Percentiles rank a stretch among this genome's conserved stretches.
phyloP scores from a whole-genome alignment of 2,113 vertebrate species.

The Petroica traversi region DNA sequence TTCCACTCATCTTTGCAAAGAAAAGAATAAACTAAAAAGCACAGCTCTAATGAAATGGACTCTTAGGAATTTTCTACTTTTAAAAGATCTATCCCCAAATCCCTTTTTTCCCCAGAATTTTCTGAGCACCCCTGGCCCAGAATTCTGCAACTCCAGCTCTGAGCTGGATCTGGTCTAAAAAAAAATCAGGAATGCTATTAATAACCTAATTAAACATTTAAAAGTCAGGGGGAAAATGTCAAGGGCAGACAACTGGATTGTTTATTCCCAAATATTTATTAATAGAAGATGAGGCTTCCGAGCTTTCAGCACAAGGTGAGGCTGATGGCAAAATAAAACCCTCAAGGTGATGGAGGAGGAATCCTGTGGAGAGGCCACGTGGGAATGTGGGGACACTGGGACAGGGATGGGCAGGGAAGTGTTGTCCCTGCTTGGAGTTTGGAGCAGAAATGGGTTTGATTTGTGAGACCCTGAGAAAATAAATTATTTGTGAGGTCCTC shows the following conservation, averaged over 20 bases:
- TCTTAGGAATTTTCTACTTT: not conserved
- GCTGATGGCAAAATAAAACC: not conserved
- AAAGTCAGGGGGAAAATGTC: constrained; percentile 58
- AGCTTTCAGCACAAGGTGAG: not conserved
- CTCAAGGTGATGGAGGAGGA: not conserved
- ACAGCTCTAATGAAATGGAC: not conserved
- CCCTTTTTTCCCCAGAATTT: not conserved
- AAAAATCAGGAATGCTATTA: constrained; percentile 45
- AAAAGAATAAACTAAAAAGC: not conserved
- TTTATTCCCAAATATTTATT: constrained; percentile 63
- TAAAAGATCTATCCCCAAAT: not conserved
- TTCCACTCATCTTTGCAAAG: not conserved
- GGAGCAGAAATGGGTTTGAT: not conserved
- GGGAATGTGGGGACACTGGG: not conserved
- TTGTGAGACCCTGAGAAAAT: too few species aligned
- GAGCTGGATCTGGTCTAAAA: not conserved
- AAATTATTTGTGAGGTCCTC: not conserved
- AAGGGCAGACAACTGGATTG: constrained; percentile 7
- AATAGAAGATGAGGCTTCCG: constrained; percentile 16
- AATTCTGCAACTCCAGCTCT: not conserved
- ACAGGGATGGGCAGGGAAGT: not conserved
- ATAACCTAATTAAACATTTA: constrained; percentile 61
- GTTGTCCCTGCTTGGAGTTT: not conserved
- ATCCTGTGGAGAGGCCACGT: not conserved
- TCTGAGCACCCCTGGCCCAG: not conserved